Conservation (phyloP, 30 jellyfish, hydroid and myxozoan species). For the Nemopilema nomurai region DNA sequence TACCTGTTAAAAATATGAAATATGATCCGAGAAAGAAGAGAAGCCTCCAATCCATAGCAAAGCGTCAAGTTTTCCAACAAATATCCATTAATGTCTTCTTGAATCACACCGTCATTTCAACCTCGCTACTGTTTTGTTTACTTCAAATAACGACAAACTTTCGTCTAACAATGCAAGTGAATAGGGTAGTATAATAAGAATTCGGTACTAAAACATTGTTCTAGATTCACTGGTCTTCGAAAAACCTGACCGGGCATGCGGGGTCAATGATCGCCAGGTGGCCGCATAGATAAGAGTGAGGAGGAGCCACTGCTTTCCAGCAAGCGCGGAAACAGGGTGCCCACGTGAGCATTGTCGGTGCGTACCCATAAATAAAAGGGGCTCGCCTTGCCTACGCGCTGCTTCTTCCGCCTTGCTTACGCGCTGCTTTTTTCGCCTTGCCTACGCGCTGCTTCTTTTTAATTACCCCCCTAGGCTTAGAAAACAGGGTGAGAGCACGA, state of each 20-base stretch:
- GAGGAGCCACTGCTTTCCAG: conserved; percentile 8
- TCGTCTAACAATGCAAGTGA: background rate
- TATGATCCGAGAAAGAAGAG: conserved; percentile 10
- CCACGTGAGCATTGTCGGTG: conserved; percentile 14
- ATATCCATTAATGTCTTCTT: conserved; percentile 17
- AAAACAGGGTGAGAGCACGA: too few relatives aligned
- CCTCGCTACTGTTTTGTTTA: background rate
- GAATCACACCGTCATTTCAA: background rate
- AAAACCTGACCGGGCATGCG: conserved; percentile 32
- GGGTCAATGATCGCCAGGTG: conserved; percentile 67
- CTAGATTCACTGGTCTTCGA: conserved; percentile 35
- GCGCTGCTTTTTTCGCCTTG: too few relatives aligned
- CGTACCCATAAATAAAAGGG: too few relatives aligned
- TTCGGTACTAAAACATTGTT: conserved; percentile 5
- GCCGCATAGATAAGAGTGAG: conserved; percentile 22
- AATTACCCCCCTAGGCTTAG: too few relatives aligned
- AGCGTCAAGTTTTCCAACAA: conserved; percentile 6
- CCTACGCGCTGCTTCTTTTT: too few relatives aligned
- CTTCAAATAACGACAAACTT: conserved; percentile 15
- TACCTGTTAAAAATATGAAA: conserved; percentile 38
- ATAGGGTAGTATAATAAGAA: background rate
- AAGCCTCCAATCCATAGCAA: conserved; percentile 45
- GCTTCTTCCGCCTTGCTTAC: too few relatives aligned
- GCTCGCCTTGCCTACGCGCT: background rate
- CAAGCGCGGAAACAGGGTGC: background rate